Evolutionary conservation across 2,888 invertebrate genomes (phyloP).

Genomic region (Leptinotarsa peninsularis): DNA sequence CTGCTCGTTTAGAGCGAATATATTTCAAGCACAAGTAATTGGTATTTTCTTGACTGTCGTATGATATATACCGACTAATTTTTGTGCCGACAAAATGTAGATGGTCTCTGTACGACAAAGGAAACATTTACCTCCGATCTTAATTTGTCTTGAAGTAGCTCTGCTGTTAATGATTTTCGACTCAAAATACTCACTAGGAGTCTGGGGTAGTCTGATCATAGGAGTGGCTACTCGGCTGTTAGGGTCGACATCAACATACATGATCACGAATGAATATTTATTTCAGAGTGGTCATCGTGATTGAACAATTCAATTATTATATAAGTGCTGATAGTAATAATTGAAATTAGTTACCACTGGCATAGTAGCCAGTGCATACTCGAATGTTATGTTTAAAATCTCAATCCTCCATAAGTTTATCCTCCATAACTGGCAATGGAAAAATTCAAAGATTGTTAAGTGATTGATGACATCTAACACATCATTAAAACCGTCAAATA

Average conservation of each 20-base stretch:
- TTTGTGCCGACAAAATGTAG: conserved; percentile 31
- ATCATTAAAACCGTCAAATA: too few relatives aligned
- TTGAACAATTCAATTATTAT: too few relatives aligned
- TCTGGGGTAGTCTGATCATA: conserved; percentile 20
- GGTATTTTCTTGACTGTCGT: conserved; percentile 27
- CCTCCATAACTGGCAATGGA: too few relatives aligned
- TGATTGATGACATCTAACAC: too few relatives aligned
- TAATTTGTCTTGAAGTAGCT: conserved; percentile 55
- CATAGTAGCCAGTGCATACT: too few relatives aligned
- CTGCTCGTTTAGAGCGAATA: conserved; percentile 21
- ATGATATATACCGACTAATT: conserved; percentile 46
- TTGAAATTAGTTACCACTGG: too few relatives aligned
- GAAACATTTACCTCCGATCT: conserved; percentile 51
- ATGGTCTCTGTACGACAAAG: conserved; percentile 36
- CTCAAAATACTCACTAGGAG: conserved; percentile 43
- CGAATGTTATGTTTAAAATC: too few relatives aligned
- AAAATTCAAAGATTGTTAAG: too few relatives aligned
- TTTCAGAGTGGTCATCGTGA: too few relatives aligned
- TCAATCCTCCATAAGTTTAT: too few relatives aligned
- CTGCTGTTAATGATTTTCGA: conserved; percentile 47
- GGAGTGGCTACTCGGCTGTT: conserved; percentile 28
- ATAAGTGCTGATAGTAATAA: too few relatives aligned
- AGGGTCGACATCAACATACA: background rate
- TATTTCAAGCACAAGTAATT: conserved; percentile 32
- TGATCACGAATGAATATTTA: too few relatives aligned